Evolutionary conservation across 2,797 vertebrate species (phyloP).

Genomic region (Anguilla pacifica): DNA sequence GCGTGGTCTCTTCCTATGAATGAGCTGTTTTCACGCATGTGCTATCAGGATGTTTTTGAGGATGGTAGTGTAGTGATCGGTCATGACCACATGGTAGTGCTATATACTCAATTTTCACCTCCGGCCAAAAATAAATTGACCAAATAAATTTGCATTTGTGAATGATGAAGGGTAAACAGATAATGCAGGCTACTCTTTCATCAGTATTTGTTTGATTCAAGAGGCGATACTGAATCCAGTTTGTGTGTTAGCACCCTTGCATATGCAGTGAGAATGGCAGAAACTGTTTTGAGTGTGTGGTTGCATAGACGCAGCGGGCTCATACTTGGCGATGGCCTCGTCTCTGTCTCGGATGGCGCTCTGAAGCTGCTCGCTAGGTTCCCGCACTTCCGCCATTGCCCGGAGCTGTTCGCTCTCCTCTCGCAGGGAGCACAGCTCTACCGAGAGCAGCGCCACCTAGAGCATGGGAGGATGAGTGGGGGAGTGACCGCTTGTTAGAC

Average conservation of each 20-base stretch:
- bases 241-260: neutral
- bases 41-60: neutral
- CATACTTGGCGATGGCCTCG: slow-evolving; percentile 92
- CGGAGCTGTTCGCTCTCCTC: slow-evolving; percentile 85
- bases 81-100: slow-evolving; percentile 19
- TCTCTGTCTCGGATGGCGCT: slow-evolving; percentile 93
- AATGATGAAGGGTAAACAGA: neutral
- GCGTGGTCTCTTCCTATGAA: neutral
- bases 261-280: neutral
- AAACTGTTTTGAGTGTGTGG: neutral
- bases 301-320: neutral
- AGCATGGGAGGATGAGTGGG: slow-evolving; percentile 35
- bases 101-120: slow-evolving; percentile 21
- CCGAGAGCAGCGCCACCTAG: slow-evolving; percentile 88
- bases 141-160: neutral
- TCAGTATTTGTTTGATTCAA: neutral
- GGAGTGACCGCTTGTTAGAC: neutral
- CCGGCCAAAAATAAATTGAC: neutral
- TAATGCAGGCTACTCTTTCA: neutral
- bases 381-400: slow-evolving; percentile 79
- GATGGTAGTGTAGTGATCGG: neutral
- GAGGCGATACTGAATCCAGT: neutral
- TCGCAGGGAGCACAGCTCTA: slow-evolving; percentile 86
- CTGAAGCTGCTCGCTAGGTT: slow-evolving; percentile 85
- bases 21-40: neutral